phyloP scores from a whole-genome alignment of 1,140 invertebrate species.

The Andrena cerasifolii region DNA sequence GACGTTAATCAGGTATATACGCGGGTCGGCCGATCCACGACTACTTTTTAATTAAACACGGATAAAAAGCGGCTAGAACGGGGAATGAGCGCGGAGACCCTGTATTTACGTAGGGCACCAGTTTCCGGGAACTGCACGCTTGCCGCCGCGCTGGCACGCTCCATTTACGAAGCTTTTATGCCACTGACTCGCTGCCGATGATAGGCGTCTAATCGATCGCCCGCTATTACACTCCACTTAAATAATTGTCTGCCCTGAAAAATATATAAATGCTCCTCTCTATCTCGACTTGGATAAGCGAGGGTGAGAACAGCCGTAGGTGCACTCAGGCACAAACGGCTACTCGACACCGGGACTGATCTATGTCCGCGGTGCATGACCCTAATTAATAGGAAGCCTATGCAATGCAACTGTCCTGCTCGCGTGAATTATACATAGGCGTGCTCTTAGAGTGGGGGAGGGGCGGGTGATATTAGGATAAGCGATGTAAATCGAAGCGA shows the following conservation, averaged over 20 bases:
- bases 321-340: constrained; percentile 49
- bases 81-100: constrained; percentile 30
- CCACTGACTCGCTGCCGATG: not conserved
- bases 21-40: constrained; percentile 54
- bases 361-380: constrained; percentile 78
- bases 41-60: constrained; percentile 68
- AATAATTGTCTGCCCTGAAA: constrained; percentile 8
- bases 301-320: constrained; percentile 32
- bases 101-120: constrained; percentile 61
- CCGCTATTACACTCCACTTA: not conserved
- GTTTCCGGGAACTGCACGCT: constrained; percentile 46
- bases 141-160: constrained; percentile 10
- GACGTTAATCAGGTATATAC: constrained; percentile 66
- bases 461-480: constrained; percentile 36
- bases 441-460: constrained; percentile 42
- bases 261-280: constrained; percentile 4
- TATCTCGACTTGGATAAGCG: not conserved
- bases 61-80: constrained; percentile 55
- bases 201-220: constrained; percentile 5
- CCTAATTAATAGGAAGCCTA: constrained; percentile 81
- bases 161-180: constrained; percentile 19
- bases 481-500: constrained; percentile 41
- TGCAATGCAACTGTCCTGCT: constrained; percentile 79
- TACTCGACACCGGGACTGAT: constrained; percentile 72
- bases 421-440: constrained; percentile 75